Conservation (phyloP, 2,113 vertebrate species). For the Lethenteron reissneri region DNA sequence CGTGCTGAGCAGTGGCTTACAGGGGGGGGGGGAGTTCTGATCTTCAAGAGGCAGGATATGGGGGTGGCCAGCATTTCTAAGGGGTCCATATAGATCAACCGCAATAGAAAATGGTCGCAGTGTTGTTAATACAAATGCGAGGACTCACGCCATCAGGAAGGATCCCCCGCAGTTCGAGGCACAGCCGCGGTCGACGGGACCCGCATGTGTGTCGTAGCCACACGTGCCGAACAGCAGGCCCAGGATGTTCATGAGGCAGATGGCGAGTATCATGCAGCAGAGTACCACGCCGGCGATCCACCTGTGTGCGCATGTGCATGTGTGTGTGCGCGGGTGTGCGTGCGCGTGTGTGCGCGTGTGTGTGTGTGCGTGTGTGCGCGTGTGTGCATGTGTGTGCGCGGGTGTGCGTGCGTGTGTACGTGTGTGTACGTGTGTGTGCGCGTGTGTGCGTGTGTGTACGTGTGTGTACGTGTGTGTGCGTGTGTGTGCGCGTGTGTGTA, state of each 20-base stretch:
- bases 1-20: too few species aligned
- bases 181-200: constrained; percentile 66
- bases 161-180: constrained; percentile 79
- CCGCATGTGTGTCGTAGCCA: constrained; percentile 53
- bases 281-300: constrained; percentile 52
- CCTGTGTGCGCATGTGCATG: constrained; percentile 20
- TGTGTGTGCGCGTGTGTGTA: background rate
- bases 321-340: background rate
- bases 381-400: background rate
- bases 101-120: too few species aligned
- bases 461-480: background rate
- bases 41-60: too few species aligned
- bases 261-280: constrained; percentile 58
- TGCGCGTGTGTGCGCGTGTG: constrained; percentile 1
- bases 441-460: background rate
- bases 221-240: constrained; percentile 56
- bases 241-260: constrained; percentile 59
- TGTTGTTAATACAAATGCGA: background rate
- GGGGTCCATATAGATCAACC: too few species aligned
- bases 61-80: too few species aligned
- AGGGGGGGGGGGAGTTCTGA: too few species aligned
- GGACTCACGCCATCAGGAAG: constrained; percentile 80
- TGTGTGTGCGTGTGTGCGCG: constrained; percentile 2
- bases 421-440: background rate
- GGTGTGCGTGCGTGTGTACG: background rate